Evolutionary conservation across 2,888 invertebrate genomes (phyloP).

Genomic region (Rhyacophila evoluta): DNA sequence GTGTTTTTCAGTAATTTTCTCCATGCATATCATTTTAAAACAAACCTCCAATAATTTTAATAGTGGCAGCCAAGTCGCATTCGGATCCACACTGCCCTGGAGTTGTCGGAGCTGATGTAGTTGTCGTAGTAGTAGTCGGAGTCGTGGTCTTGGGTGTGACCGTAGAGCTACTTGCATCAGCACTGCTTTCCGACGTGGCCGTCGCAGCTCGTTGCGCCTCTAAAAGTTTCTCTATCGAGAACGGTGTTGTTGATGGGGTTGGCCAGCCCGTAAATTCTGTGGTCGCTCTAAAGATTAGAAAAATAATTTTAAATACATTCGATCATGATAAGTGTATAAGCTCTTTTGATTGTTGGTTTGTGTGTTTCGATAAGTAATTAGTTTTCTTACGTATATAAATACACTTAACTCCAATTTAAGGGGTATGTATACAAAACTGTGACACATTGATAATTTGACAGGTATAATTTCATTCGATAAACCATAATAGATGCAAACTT

Average conservation of each 20-base stretch:
- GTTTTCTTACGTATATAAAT: too few species aligned
- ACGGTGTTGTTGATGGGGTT: slow-evolving; percentile 87
- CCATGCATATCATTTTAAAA: too few species aligned
- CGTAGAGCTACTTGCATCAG: slow-evolving; percentile 63
- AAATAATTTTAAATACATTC: too few species aligned
- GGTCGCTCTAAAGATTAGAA: slow-evolving; percentile 74
- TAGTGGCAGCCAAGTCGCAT: slow-evolving; percentile 88
- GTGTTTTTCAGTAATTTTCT: too few species aligned
- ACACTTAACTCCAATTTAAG: too few species aligned
- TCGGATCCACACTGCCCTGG: slow-evolving; percentile 83
- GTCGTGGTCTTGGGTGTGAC: slow-evolving; percentile 77
- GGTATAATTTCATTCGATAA: too few species aligned
- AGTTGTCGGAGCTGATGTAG: slow-evolving; percentile 77
- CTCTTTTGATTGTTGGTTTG: too few species aligned
- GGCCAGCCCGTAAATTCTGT: slow-evolving; percentile 95
- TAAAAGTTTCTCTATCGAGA: slow-evolving; percentile 84
- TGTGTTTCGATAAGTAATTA: too few species aligned
- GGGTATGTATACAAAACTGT: too few species aligned
- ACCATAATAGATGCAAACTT: too few species aligned
- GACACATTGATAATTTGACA: too few species aligned
- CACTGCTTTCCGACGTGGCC: slow-evolving; percentile 62
- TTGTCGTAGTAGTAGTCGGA: slow-evolving; percentile 78
- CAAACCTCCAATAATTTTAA: slow-evolving; percentile 82
- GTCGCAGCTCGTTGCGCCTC: slow-evolving; percentile 76
- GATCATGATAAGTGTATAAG: too few species aligned